Evolutionary conservation across 2,888 invertebrate species (phyloP).

Genomic region (Acleris cristana): DNA sequence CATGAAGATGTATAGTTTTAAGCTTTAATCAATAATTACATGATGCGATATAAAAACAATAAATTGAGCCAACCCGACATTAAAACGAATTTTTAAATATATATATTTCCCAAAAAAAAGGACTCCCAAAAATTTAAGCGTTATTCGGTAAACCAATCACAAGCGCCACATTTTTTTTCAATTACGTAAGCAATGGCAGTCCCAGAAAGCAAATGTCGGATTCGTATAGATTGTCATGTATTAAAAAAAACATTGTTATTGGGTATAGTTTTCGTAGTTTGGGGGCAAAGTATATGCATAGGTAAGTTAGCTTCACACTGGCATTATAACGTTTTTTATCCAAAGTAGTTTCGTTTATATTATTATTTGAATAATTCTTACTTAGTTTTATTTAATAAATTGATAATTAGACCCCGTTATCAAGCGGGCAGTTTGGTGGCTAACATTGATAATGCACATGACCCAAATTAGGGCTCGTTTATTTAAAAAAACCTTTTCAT

Average conservation of each 20-base stretch:
- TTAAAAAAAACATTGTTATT: conserved; percentile 45
- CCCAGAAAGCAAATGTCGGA: conserved; percentile 80
- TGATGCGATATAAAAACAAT: conserved; percentile 56
- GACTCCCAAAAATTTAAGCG: conserved; percentile 62
- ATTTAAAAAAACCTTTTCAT: too few relatives aligned
- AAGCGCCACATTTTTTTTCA: conserved; percentile 59
- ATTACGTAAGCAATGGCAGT: conserved; percentile 71
- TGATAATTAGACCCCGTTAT: too few relatives aligned
- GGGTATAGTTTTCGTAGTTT: conserved; percentile 11
- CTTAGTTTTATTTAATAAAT: too few relatives aligned
- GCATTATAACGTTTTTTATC: too few relatives aligned
- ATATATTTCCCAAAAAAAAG: conserved; percentile 34
- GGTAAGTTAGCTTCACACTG: conserved; percentile 3
- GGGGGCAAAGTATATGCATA: conserved; percentile 17
- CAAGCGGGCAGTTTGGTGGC: too few relatives aligned
- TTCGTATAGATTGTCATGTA: conserved; percentile 46
- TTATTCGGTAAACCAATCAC: conserved; percentile 82
- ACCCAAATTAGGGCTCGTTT: too few relatives aligned
- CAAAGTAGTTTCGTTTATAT: too few relatives aligned
- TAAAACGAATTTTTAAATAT: conserved; percentile 46
- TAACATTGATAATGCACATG: too few relatives aligned
- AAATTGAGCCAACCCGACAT: conserved; percentile 76
- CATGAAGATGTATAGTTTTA: conserved; percentile 56
- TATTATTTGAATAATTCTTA: too few relatives aligned
- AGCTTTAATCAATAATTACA: conserved; percentile 47